Evolutionary conservation across 1,140 invertebrate species (phyloP).

Genomic region (Pogonus chalceus): DNA sequence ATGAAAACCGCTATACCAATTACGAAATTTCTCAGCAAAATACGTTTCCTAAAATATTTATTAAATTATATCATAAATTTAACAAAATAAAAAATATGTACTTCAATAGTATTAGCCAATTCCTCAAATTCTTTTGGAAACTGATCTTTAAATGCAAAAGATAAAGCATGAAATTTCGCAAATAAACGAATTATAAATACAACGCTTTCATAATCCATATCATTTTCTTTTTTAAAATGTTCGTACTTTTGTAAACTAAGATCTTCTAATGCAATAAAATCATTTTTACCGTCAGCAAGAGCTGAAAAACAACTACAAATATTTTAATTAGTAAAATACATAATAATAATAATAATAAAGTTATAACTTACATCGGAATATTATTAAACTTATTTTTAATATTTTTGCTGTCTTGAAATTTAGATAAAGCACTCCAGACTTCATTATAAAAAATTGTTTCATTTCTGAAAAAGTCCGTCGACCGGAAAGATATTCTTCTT

Average conservation of each 20-base stretch:
- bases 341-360: constrained; percentile 12
- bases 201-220: constrained; percentile 41
- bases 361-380: constrained; percentile 30
- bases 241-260: constrained; percentile 42
- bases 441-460: constrained; percentile 55
- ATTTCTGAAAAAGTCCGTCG: constrained; percentile 55
- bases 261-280: constrained; percentile 57
- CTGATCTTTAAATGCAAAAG: constrained; percentile 55
- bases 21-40: constrained; percentile 42
- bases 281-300: constrained; percentile 48
- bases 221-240: constrained; percentile 38
- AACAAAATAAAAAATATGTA: constrained; percentile 11
- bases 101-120: constrained; percentile 32
- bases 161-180: constrained; percentile 57
- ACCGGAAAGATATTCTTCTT: constrained; percentile 50
- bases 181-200: constrained; percentile 45
- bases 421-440: constrained; percentile 41
- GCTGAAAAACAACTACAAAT: constrained; percentile 41
- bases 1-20: constrained; percentile 54
- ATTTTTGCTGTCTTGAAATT: constrained; percentile 40
- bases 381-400: constrained; percentile 40
- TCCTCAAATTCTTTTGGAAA: constrained; percentile 43
- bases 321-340: not conserved
- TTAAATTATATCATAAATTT: constrained; percentile 10
- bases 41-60: constrained; percentile 41